Conservation (phyloP, 2,113 vertebrate genomes). For the Barnardius zonarius region DNA sequence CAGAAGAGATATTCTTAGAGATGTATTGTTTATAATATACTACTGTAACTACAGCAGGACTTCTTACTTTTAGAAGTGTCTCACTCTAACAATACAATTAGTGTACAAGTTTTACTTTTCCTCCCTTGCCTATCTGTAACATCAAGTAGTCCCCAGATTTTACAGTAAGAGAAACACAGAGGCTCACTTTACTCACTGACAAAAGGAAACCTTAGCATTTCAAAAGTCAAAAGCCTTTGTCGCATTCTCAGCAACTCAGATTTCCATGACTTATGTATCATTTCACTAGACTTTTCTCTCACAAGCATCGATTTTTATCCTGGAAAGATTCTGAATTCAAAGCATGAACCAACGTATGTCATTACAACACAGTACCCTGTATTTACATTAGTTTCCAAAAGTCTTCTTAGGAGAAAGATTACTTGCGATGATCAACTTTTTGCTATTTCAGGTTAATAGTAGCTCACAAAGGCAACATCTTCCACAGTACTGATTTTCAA, state of each 20-base stretch:
- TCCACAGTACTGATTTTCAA: neutral
- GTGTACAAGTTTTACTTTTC: neutral
- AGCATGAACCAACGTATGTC: neutral
- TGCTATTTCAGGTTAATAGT: neutral
- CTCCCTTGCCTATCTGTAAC: neutral
- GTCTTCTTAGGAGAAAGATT: neutral
- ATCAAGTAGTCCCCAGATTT: neutral
- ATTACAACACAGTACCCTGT: neutral
- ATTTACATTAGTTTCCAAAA: neutral
- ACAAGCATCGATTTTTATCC: neutral
- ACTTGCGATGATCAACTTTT: neutral
- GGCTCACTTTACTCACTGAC: neutral
- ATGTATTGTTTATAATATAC: neutral
- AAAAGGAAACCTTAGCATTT: neutral
- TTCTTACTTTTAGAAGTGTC: neutral
- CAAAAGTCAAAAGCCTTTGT: neutral
- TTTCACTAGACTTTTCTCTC: neutral
- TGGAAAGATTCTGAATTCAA: neutral
- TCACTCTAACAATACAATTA: neutral
- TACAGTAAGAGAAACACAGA: neutral
- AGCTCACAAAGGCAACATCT: neutral
- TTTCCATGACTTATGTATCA: neutral
- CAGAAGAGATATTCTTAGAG: neutral
- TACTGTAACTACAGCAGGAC: neutral
- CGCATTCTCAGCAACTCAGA: neutral